A percentile compares a stretch with the other conserved stretches of the same genome.
Evolutionary conservation across 2,888 invertebrate genomes (phyloP).

Genomic region (Lochmaea capreae): DNA sequence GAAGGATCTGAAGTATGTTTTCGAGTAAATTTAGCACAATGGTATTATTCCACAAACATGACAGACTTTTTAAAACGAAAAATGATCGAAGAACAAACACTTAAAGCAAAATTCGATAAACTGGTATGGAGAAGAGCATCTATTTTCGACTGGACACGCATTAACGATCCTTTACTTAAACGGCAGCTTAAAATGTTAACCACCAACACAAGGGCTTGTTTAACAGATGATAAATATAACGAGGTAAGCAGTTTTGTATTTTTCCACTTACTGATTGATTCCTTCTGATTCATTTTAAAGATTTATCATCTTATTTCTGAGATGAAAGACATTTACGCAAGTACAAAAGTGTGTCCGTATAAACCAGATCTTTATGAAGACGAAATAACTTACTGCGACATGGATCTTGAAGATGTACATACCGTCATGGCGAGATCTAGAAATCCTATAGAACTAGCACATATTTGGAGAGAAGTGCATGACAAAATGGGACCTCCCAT

Average conservation of each 20-base stretch:
- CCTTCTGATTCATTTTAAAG: conserved; percentile 60
- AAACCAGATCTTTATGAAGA: conserved; percentile 58
- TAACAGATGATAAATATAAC: conserved; percentile 78
- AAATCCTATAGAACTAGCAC: conserved; percentile 79
- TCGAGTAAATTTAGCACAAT: conserved; percentile 77
- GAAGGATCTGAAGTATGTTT: conserved; percentile 81
- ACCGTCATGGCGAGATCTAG: conserved; percentile 77
- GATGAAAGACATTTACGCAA: conserved; percentile 83
- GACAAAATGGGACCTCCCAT: conserved; percentile 83
- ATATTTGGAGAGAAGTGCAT: conserved; percentile 86
- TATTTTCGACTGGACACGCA: conserved; percentile 75
- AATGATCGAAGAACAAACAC: conserved; percentile 78
- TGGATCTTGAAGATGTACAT: conserved; percentile 74
- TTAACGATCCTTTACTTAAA: conserved; percentile 75
- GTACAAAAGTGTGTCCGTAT: conserved; percentile 78
- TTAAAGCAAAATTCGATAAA: conserved; percentile 79
- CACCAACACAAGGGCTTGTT: conserved; percentile 78
- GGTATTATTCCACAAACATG: conserved; percentile 82
- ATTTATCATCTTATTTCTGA: conserved; percentile 78
- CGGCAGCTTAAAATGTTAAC: conserved; percentile 79
- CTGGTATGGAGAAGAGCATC: conserved; percentile 80
- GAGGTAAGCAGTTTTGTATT: conserved; percentile 68
- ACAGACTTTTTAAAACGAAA: conserved; percentile 77
- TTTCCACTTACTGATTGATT: neutral
- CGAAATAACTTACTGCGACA: conserved; percentile 69